Percentiles rank a stretch among this genome's conserved stretches.
Evolutionary conservation across 2,888 invertebrate species (phyloP).

Genomic region (Podotricha telesiphe): DNA sequence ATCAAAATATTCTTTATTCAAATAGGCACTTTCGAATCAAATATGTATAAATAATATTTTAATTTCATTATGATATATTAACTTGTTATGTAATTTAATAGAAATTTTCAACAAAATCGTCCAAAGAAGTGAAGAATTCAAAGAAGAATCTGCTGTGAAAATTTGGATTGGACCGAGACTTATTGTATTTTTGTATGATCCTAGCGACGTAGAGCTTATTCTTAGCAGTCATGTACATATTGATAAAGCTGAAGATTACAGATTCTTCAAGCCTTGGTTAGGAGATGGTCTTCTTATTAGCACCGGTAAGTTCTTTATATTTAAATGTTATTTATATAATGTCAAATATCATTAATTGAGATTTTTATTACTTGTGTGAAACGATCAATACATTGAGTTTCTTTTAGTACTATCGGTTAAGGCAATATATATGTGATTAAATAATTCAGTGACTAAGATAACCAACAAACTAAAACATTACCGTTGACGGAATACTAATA

Average conservation of each 20-base stretch:
- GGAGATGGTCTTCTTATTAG: conserved; percentile 92
- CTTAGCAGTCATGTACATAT: conserved; percentile 91
- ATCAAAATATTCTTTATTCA: too few relatives aligned
- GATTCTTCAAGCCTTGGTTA: conserved; percentile 92
- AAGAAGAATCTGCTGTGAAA: conserved; percentile 82
- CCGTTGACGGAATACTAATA: conserved; percentile 38
- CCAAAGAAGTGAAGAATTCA: conserved; percentile 79
- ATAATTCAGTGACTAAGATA: conserved; percentile 26
- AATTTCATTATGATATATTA: not conserved
- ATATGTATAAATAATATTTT: too few relatives aligned
- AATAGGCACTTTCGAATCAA: too few relatives aligned
- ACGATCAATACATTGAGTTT: not conserved
- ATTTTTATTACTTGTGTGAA: not conserved
- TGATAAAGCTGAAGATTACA: conserved; percentile 91
- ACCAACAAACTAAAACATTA: conserved; percentile 31
- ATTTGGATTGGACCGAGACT: conserved; percentile 91
- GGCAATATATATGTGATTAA: not conserved
- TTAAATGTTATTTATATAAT: too few relatives aligned
- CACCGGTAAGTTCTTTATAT: conserved; percentile 81
- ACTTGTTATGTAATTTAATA: conserved; percentile 53
- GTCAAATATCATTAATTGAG: too few relatives aligned
- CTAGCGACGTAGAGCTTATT: conserved; percentile 90
- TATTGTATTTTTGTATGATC: conserved; percentile 88
- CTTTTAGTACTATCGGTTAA: not conserved
- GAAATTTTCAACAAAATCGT: conserved; percentile 88